Evolutionary conservation across 1,140 invertebrate species (phyloP).

Genomic region (Temnothorax nylanderi): DNA sequence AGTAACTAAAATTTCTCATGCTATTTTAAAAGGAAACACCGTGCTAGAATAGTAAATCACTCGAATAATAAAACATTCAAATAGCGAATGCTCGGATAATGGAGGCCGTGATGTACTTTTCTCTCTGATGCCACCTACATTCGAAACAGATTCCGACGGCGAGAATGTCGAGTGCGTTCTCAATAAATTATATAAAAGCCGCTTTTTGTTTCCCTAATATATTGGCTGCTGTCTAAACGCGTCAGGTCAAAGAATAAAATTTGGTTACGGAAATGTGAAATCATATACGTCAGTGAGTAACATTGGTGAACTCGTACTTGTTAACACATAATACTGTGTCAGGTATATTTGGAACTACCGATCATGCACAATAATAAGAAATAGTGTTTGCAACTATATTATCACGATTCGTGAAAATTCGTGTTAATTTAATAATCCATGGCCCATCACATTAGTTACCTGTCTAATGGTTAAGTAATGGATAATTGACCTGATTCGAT

Average conservation of each 20-base stretch:
- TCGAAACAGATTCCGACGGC: not conserved
- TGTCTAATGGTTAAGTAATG: not conserved
- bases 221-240: not conserved
- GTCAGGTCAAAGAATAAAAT: conserved; percentile 5
- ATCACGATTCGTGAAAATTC: not conserved
- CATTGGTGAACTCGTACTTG: not conserved
- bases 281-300: not conserved
- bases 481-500: not conserved
- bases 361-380: conserved; percentile 1
- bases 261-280: not conserved
- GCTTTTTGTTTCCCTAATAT: conserved; percentile 10
- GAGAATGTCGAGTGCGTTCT: conserved; percentile 6
- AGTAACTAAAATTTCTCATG: not conserved
- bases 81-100: conserved; percentile 29
- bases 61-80: conserved; percentile 53
- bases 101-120: not conserved
- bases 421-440: not conserved
- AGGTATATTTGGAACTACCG: not conserved
- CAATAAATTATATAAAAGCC: conserved; percentile 41
- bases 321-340: not conserved
- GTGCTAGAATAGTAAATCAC: conserved; percentile 28
- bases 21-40: not conserved
- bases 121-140: not conserved
- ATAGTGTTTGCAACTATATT: not conserved
- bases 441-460: not conserved